Evolutionary conservation across 1,140 invertebrate genomes (phyloP).

Genomic region (Adelges cooleyi): DNA sequence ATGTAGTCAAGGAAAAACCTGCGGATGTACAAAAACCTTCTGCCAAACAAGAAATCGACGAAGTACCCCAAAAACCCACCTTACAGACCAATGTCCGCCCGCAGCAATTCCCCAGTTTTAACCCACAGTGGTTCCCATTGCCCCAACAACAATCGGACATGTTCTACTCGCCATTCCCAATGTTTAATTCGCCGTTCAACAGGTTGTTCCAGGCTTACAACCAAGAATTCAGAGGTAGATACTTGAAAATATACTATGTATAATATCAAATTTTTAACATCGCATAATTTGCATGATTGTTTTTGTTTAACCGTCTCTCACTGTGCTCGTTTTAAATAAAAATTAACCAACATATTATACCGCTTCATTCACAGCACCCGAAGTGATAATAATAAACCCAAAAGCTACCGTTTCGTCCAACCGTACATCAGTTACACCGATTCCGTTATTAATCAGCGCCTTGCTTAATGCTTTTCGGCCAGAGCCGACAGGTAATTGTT

Average conservation of each 20-base stretch:
- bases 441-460: slow-evolving; percentile 3
- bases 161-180: not conserved
- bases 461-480: slow-evolving; percentile 11
- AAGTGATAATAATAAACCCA: not conserved
- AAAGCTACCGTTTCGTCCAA: not conserved
- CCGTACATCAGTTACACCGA: not conserved
- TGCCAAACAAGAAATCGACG: no score
- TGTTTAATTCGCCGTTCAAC: not conserved
- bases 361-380: slow-evolving; percentile 7
- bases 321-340: not conserved
- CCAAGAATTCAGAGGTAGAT: slow-evolving; percentile 2
- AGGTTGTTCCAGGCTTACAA: not conserved
- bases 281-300: no score
- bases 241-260: not conserved
- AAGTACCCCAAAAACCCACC: not conserved
- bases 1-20: no score
- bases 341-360: not conserved
- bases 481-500: slow-evolving; percentile 36
- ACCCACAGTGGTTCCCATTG: not conserved
- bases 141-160: not conserved
- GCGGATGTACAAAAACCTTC: no score
- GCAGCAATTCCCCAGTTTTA: not conserved
- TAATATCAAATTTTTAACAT: no score
- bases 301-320: not conserved
- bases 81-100: not conserved